These are phyloP conservation scores for Promerops cafer DNA, from an alignment of 2,113 vertebrate genomes.

Conservation along the genomic window DNA sequence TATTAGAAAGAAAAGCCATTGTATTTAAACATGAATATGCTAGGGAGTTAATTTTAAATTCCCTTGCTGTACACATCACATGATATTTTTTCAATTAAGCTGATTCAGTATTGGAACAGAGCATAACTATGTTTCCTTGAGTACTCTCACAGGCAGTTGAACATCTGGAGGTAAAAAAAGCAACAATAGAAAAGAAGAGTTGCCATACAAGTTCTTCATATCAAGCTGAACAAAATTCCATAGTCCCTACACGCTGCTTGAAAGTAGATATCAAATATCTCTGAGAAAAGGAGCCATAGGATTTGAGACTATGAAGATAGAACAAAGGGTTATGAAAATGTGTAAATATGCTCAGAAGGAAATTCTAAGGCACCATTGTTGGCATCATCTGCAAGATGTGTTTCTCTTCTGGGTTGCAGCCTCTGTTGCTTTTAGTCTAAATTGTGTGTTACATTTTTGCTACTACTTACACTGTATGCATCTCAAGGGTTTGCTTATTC, in stretches of 20 bases:
- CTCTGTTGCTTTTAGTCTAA: not conserved
- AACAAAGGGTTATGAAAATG: not conserved
- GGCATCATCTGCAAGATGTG: not conserved
- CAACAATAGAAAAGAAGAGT: not conserved
- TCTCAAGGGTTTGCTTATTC: not conserved
- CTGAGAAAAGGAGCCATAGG: not conserved
- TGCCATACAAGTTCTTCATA: not conserved
- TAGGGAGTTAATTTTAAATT: conserved; percentile 22
- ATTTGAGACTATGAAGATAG: not conserved
- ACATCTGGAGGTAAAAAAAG: conserved; percentile 45
- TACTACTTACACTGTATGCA: not conserved
- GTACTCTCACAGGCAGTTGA: conserved; percentile 39
- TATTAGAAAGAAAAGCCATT: not conserved
- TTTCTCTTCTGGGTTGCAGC: not conserved
- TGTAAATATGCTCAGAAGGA: not conserved
- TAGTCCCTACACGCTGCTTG: not conserved
- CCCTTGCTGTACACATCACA: not conserved
- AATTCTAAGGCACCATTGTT: not conserved
- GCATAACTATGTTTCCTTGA: not conserved
- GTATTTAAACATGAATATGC: not conserved
- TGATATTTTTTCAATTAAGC: conserved; percentile 48
- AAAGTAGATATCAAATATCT: not conserved
- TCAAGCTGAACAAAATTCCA: not conserved
- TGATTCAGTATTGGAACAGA: not conserved
- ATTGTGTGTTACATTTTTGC: not conserved